These are phyloP conservation scores for Thomomys bottae DNA, from an alignment of 2,113 vertebrate genomes.

Conservation along the genomic window DNA sequence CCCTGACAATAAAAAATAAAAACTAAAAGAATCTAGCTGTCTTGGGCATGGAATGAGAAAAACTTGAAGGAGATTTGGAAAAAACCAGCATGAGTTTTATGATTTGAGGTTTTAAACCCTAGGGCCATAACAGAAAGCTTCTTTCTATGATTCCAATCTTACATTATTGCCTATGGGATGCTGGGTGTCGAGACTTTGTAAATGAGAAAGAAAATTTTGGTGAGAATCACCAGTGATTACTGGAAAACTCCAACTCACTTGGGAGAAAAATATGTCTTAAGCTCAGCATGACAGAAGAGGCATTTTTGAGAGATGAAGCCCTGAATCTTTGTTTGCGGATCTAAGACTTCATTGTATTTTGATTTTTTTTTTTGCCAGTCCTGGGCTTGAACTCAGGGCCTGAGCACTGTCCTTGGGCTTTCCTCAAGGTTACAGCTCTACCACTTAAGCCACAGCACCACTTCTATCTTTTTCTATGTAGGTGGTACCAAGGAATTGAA, in stretches of 20 bases:
- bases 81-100: constrained; percentile 11
- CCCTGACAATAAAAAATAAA: no score
- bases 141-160: constrained; percentile 36
- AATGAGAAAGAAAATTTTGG: constrained; percentile 24
- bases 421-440: no score
- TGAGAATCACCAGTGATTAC: neutral
- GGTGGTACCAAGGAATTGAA: no score
- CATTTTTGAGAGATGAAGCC: constrained; percentile 13
- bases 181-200: neutral
- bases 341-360: neutral
- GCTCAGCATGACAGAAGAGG: constrained; percentile 18
- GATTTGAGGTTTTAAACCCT: constrained; percentile 30
- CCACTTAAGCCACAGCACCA: no score
- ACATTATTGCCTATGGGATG: neutral
- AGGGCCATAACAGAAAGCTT: neutral
- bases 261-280: constrained; percentile 3
- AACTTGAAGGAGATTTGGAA: constrained; percentile 10
- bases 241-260: constrained; percentile 47
- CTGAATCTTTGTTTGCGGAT: neutral
- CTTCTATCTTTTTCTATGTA: no score
- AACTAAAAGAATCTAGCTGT: neutral
- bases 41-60: neutral
- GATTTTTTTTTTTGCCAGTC: no score
- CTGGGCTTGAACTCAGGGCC: no score
- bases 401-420: no score